Evolutionary conservation across 2,113 vertebrate genomes (phyloP), one percentile per base, ranked within the genome.

Genomic region (Phrynosoma blainvillii): DNA sequence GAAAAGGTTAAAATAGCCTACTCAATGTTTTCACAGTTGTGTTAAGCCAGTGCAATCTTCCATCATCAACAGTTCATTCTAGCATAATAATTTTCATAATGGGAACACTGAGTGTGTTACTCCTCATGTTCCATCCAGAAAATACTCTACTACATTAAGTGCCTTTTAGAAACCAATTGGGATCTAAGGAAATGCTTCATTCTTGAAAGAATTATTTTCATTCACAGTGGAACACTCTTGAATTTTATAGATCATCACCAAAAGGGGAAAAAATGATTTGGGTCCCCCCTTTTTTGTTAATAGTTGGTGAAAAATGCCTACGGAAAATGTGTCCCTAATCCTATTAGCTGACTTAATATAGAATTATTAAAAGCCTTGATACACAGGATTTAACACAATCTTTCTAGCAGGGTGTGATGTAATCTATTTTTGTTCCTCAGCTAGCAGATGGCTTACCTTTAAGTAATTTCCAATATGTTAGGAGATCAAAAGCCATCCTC

Each of bases 401-500:
- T 96, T 96, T 97, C 97, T 97, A 96, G 97, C 97, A 97, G 97
- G 97, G 95, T 96, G 96, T 98, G 97, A 98, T 97, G 98, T 98
- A 98, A 98, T 98, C 97, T 96, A 96, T 97, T 97, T 97, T 97
- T 97, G 96, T 97, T 96, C 97, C 96, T 98, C 96, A 94, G 96
- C 95, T 95, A 95, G 96, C 95, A 97, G 96, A 96, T 96, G 96
- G 97, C 96, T 98, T 97, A 98, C 98, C 97, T 98, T 97, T 97
- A 98, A 98, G 97, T 98, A 97, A 98, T 98, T 98, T 98, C 97
- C 97, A 98, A 96, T 98, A 97, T 97, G 97, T 98, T 97, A 96
- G 93, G 94, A 98, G 97, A 98, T 99, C 98, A 99, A 98, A 99
- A 98, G 97, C 96, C 96, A 95, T 93, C 97, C 95, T 97, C 95